A percentile compares a stretch with the other conserved stretches of the same genome.
Evolutionary conservation across 2,888 invertebrate species (phyloP).

Genomic region (Holacanthella duospinosa): DNA sequence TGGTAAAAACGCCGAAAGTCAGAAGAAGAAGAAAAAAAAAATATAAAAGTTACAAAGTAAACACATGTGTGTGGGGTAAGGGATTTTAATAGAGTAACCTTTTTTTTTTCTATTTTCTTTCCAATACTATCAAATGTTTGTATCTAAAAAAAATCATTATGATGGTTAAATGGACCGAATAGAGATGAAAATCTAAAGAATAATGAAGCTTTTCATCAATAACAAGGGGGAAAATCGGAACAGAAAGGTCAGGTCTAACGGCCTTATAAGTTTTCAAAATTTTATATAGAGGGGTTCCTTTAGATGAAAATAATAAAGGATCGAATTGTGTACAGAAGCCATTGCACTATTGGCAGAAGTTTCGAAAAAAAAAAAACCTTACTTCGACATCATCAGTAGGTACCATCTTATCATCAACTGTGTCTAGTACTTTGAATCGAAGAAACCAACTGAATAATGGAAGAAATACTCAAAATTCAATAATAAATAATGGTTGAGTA

Average conservation of each 20-base stretch:
- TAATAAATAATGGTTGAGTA: not conserved
- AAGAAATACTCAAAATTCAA: not conserved
- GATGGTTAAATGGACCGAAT: conserved; percentile 2
- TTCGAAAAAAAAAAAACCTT: not conserved
- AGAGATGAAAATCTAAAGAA: not conserved
- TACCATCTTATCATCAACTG: no score
- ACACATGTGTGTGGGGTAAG: not conserved
- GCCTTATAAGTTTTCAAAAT: no score
- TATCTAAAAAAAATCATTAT: conserved; percentile 4
- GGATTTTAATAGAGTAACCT: not conserved
- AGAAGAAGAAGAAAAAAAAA: not conserved
- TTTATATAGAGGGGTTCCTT: not conserved
- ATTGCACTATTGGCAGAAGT: not conserved
- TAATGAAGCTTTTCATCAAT: conserved; percentile 3
- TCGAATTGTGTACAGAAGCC: not conserved
- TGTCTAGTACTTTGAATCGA: no score
- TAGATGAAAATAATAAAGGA: not conserved
- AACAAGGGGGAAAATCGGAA: not conserved
- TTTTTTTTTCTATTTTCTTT: not conserved
- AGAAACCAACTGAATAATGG: no score
- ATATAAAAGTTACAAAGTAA: not conserved
- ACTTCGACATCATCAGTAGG: no score
- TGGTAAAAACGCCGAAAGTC: not conserved
- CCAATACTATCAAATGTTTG: not conserved
- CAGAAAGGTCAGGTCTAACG: not conserved